Evolutionary conservation across 1,140 invertebrate genomes (phyloP).

Genomic region (Glomeris maerens): DNA sequence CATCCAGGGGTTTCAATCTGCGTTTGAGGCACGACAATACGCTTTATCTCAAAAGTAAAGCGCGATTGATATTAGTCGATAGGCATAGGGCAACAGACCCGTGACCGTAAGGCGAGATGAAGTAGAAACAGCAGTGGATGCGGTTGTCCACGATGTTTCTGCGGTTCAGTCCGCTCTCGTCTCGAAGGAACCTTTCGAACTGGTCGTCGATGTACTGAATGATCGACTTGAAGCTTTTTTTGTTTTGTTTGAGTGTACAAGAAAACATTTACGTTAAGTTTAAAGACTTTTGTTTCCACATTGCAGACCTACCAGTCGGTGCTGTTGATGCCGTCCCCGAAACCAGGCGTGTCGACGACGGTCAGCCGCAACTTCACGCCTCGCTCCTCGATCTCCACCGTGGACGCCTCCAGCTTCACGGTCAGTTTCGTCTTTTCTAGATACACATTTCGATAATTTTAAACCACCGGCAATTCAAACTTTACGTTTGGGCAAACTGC

Average conservation of each 20-base stretch:
- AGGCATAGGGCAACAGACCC: constrained; percentile 43
- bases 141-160: constrained; percentile 84
- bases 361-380: constrained; percentile 77
- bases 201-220: constrained; percentile 89
- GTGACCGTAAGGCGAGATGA: constrained; percentile 96
- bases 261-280: neutral
- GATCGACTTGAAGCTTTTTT: constrained; percentile 40
- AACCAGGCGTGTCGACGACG: constrained; percentile 59
- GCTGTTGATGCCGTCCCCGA: constrained; percentile 98
- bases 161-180: constrained; percentile 80
- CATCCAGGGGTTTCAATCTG: constrained; percentile 84
- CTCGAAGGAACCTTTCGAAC: constrained; percentile 76
- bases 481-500: too few species aligned
- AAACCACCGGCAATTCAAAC: neutral
- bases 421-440: constrained; percentile 72
- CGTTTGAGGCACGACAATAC: too few species aligned
- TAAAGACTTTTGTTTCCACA: neutral
- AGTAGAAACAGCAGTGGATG: constrained; percentile 96
- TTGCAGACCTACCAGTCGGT: constrained; percentile 52
- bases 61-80: too few species aligned
- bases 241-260: neutral
- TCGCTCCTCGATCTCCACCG: constrained; percentile 84
- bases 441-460: constrained; percentile 4
- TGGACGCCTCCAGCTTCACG: constrained; percentile 75
- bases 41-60: constrained; percentile 20